These are phyloP conservation scores for Nomada hirtipes DNA, from an alignment of 2,888 invertebrate genomes.

Conservation along the genomic window DNA sequence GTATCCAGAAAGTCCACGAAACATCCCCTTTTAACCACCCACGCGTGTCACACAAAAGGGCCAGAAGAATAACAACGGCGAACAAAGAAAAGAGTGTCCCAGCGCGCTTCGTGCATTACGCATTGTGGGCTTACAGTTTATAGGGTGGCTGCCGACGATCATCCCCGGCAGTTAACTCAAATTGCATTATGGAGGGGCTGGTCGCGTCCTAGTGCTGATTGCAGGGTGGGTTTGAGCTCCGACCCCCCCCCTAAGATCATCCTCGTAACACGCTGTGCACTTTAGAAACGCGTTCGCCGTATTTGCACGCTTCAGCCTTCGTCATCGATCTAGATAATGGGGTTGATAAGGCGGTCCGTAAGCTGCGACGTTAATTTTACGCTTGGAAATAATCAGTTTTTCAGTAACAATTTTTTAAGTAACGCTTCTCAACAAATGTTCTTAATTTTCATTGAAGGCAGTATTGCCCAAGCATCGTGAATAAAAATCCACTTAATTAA, in stretches of 20 bases:
- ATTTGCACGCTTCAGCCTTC: conserved; percentile 30
- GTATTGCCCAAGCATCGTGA: neutral
- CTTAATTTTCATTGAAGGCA: neutral
- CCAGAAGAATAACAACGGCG: conserved; percentile 64
- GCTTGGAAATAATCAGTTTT: neutral
- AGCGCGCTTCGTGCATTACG: conserved; percentile 71
- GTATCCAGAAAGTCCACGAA: neutral
- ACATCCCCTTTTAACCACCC: neutral
- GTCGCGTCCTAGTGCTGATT: conserved; percentile 67
- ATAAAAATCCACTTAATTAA: neutral
- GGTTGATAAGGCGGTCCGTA: conserved; percentile 11
- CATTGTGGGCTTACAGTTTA: conserved; percentile 77
- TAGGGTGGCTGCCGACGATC: conserved; percentile 72
- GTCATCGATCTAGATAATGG: conserved; percentile 44
- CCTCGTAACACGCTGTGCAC: conserved; percentile 37
- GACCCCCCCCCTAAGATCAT: conserved; percentile 33
- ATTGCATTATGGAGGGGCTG: conserved; percentile 79
- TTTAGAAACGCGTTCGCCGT: conserved; percentile 55
- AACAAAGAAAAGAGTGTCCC: conserved; percentile 65
- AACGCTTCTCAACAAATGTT: neutral
- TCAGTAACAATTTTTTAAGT: neutral
- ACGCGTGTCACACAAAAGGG: conserved; percentile 26
- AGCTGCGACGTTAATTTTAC: conserved; percentile 18
- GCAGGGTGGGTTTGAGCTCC: conserved; percentile 54
- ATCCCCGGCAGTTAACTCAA: conserved; percentile 80